Conservation (phyloP, 30 jellyfish, hydroid and myxozoan genomes). For the Chrysaora quinquecirrha region DNA sequence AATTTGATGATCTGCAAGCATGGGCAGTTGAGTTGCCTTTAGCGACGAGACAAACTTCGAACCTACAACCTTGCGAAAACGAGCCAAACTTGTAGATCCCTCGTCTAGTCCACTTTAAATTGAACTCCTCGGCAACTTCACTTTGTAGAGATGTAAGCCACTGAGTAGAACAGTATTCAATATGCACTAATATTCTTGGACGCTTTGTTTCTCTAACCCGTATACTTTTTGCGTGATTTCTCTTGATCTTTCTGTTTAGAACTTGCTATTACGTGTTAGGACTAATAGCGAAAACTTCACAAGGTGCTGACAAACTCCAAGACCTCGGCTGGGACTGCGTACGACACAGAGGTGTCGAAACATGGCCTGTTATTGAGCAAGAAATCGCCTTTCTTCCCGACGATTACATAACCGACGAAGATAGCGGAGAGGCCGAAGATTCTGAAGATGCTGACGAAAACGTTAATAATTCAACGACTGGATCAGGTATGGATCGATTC, state of each 20-base stretch:
- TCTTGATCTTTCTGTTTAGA: conserved; percentile 59
- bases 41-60: no score
- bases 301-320: conserved; percentile 93
- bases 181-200: no score
- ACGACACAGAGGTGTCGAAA: conserved; percentile 87
- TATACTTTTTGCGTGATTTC: no score
- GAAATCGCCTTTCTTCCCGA: conserved; percentile 78
- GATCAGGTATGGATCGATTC: conserved; percentile 49
- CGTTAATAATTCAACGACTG: conserved; percentile 46
- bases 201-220: no score
- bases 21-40: no score
- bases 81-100: no score
- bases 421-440: conserved; percentile 36
- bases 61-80: no score
- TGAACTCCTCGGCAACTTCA: no score
- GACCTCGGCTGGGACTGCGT: conserved; percentile 96
- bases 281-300: conserved; percentile 86
- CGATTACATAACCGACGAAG: conserved; percentile 84
- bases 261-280: conserved; percentile 93
- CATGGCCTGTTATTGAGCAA: conserved; percentile 97
- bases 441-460: conserved; percentile 78
- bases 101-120: no score
- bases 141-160: no score
- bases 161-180: no score
- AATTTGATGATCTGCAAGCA: no score